These are phyloP conservation scores for Chondrosia reniformis DNA, from an alignment of 37 sponge, comb jelly and placozoan species.

Conservation along the genomic window DNA sequence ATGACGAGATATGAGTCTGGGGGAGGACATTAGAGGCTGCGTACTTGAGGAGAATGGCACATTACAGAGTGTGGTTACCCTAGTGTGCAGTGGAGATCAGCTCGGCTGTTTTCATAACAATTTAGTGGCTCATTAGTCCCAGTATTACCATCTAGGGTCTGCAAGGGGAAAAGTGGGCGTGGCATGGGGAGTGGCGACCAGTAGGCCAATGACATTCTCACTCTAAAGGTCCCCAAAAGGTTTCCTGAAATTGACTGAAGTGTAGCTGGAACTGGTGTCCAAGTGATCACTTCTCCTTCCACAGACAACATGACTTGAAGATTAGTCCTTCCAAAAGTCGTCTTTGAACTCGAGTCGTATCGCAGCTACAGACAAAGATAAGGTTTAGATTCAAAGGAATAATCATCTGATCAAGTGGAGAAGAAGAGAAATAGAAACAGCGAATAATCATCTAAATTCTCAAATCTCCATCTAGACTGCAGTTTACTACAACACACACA, in stretches of 20 bases:
- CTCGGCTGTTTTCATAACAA: conserved; percentile 32
- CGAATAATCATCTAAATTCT: too few relatives aligned
- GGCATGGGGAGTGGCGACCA: not conserved
- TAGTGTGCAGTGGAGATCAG: conserved; percentile 59
- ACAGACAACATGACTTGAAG: conserved; percentile 28
- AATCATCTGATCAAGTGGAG: too few relatives aligned
- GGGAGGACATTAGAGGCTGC: not conserved
- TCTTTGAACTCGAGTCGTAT: conserved; percentile 13
- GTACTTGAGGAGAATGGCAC: not conserved
- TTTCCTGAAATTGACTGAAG: conserved; percentile 44
- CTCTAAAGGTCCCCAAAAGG: conserved; percentile 56
- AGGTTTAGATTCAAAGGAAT: not conserved
- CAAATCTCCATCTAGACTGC: too few relatives aligned
- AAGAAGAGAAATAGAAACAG: too few relatives aligned
- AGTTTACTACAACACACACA: too few relatives aligned
- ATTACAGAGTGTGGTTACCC: conserved; percentile 23
- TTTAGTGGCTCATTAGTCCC: conserved; percentile 20
- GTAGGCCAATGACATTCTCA: not conserved
- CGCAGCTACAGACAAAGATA: conserved; percentile 29
- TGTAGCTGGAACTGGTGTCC: conserved; percentile 42
- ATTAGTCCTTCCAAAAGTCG: conserved; percentile 40
- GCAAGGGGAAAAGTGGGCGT: not conserved
- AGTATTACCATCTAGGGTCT: conserved; percentile 58
- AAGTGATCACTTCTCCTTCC: conserved; percentile 29
- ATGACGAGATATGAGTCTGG: conserved; percentile 44